Evolutionary conservation across 2,797 vertebrate genomes (phyloP).

Genomic region (Leptodactylus fallax): DNA sequence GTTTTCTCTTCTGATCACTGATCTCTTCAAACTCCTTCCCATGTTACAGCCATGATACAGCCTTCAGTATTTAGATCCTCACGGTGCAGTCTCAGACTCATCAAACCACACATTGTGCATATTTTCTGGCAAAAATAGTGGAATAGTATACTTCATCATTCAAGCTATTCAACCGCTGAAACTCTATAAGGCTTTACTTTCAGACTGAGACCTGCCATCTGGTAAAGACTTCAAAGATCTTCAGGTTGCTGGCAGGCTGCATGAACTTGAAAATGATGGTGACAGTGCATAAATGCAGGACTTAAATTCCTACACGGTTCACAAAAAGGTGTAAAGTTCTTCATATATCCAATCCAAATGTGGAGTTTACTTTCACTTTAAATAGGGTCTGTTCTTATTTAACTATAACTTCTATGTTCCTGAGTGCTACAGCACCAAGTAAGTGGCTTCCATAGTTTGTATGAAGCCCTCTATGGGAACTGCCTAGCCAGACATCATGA

Average conservation of each 20-base stretch:
- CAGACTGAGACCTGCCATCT: slow-evolving; percentile 64
- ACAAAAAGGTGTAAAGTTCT: slow-evolving; percentile 16
- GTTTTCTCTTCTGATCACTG: neutral
- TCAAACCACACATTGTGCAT: slow-evolving; percentile 67
- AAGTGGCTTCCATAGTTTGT: no score
- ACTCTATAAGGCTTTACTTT: slow-evolving; percentile 66
- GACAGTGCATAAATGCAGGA: slow-evolving; percentile 23
- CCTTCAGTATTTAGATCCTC: neutral
- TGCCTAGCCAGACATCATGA: no score
- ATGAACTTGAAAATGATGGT: slow-evolving; percentile 29
- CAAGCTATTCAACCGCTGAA: slow-evolving; percentile 55
- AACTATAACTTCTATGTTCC: no score
- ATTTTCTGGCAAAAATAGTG: slow-evolving; percentile 70
- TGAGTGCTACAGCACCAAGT: neutral
- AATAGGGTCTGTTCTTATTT: neutral
- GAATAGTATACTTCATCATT: slow-evolving; percentile 70
- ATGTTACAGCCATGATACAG: neutral
- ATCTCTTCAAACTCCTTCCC: neutral
- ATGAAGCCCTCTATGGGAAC: no score
- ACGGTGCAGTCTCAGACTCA: slow-evolving; percentile 64
- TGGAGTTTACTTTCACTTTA: neutral
- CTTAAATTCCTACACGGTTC: neutral
- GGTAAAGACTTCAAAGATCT: slow-evolving; percentile 66
- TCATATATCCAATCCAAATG: neutral
- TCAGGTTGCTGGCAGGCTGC: slow-evolving; percentile 64